Conservation (phyloP, 1,140 invertebrate genomes). For the Ectropis grisescens region DNA sequence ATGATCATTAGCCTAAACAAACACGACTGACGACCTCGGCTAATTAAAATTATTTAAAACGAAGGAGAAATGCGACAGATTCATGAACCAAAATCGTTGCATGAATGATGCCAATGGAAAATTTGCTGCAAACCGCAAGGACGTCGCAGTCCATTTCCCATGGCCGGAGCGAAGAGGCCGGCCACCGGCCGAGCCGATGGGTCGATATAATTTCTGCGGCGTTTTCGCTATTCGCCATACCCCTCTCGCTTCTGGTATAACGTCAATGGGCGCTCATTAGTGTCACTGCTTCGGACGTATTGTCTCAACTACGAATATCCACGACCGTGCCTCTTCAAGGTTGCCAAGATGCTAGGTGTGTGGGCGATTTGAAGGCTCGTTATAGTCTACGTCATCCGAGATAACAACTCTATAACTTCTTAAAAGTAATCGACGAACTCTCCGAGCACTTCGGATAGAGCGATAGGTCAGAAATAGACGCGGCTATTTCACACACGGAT, state of each 20-base stretch:
- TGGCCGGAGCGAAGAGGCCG: slow-evolving; percentile 23
- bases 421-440: too few relatives aligned
- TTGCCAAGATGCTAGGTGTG: slow-evolving; percentile 6
- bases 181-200: slow-evolving; percentile 27
- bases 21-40: too few relatives aligned
- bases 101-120: slow-evolving; percentile 13
- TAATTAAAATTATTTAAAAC: too few relatives aligned
- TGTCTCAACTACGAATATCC: slow-evolving; percentile 7
- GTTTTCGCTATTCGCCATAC: slow-evolving; percentile 39
- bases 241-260: too few relatives aligned
- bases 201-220: slow-evolving; percentile 61
- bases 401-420: too few relatives aligned
- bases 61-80: too few relatives aligned
- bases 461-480: slow-evolving; percentile 12
- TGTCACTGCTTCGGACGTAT: slow-evolving; percentile 14
- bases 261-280: slow-evolving; percentile 6
- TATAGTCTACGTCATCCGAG: too few relatives aligned
- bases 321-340: slow-evolving; percentile 16
- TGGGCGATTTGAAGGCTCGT: slow-evolving; percentile 9
- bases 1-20: too few relatives aligned
- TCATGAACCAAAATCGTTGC: too few relatives aligned
- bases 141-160: slow-evolving; percentile 27
- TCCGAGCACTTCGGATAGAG: too few relatives aligned
- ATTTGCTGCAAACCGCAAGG: slow-evolving; percentile 20
- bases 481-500: slow-evolving; percentile 10